phyloP scores from a whole-genome alignment of 2,888 invertebrate genomes.

The Baccha elongata region DNA sequence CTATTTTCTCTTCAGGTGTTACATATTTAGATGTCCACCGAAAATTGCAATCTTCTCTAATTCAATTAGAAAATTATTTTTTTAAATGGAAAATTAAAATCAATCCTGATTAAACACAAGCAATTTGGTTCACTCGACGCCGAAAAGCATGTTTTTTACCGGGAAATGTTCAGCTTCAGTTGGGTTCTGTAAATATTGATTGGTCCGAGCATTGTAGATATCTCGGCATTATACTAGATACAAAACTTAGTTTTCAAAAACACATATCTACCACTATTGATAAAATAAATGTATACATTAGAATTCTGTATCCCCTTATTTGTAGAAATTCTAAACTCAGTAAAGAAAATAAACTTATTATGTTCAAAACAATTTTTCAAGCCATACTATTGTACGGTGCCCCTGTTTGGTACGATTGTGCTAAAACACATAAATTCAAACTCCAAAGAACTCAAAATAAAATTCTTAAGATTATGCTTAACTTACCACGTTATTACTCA shows the following conservation, averaged over 20 bases:
- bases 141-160: background rate
- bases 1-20: no score
- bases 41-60: background rate
- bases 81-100: no score
- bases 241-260: slow-evolving; percentile 4
- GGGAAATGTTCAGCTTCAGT: background rate
- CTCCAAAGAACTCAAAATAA: background rate
- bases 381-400: background rate
- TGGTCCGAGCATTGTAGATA: slow-evolving; percentile 6
- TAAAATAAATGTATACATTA: slow-evolving; percentile 1
- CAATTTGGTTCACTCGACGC: slow-evolving; percentile 1
- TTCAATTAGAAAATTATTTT: slow-evolving; percentile 6
- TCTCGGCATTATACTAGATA: background rate
- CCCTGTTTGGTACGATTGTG: background rate
- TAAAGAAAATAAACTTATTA: no score
- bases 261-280: slow-evolving; percentile 6
- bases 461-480: no score
- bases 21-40: slow-evolving; percentile 6
- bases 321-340: slow-evolving; percentile 1
- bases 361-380: slow-evolving; percentile 2
- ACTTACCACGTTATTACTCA: no score
- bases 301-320: slow-evolving; percentile 5
- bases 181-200: slow-evolving; percentile 5
- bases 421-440: background rate
- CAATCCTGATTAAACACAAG: no score